Conservation (phyloP, 2,797 vertebrate species). For the Bryconaethiops microstoma region DNA sequence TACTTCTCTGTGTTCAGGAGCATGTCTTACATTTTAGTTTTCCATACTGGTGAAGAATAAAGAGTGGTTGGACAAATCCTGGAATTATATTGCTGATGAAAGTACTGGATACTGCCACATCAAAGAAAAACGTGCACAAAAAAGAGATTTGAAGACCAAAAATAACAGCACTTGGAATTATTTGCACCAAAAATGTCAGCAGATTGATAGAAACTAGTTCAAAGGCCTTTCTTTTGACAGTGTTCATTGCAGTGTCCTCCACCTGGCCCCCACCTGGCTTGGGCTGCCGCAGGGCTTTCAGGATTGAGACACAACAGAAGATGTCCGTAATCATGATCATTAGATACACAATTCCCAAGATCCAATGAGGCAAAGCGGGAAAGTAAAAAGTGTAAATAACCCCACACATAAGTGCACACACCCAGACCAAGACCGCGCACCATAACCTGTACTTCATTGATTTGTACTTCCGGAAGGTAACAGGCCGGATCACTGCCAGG, state of each 20-base stretch:
- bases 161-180: neutral
- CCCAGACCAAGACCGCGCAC: neutral
- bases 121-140: neutral
- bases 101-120: neutral
- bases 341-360: neutral
- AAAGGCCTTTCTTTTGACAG: neutral
- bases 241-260: neutral
- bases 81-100: neutral
- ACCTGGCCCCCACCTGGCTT: neutral
- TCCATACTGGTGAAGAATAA: conserved; percentile 6
- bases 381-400: neutral
- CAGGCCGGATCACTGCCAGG: conserved; percentile 29
- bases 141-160: neutral
- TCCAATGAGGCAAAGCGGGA: neutral
- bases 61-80: conserved; percentile 13
- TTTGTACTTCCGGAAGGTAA: conserved; percentile 17
- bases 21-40: neutral
- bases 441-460: conserved; percentile 16
- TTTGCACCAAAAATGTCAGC: neutral
- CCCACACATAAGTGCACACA: neutral
- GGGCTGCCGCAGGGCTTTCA: neutral
- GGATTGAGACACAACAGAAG: neutral
- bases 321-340: neutral
- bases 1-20: neutral
- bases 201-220: neutral